Evolutionary conservation across 2,113 vertebrate species (phyloP).

Genomic region (Proterorhinus semilunaris): DNA sequence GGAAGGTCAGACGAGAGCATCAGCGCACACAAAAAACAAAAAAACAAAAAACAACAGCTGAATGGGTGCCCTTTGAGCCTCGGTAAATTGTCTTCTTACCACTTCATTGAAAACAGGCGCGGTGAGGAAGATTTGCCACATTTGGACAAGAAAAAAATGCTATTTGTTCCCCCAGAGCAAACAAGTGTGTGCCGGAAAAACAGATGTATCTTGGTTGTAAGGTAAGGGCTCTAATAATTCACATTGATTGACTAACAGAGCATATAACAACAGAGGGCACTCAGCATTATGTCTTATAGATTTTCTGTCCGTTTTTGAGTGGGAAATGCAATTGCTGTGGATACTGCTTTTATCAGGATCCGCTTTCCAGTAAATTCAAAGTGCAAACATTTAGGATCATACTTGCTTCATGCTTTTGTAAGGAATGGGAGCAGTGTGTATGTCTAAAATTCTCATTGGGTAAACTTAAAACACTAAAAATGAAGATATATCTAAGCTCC

Average conservation of each 20-base stretch:
- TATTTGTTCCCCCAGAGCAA: neutral
- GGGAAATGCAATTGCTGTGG: slow-evolving; percentile 2
- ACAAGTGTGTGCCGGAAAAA: neutral
- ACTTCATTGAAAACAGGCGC: slow-evolving; percentile 9
- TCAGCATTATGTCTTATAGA: slow-evolving; percentile 12
- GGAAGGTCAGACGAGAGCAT: slow-evolving; percentile 55
- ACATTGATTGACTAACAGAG: slow-evolving; percentile 5
- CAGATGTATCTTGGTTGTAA: neutral
- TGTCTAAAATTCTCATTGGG: no score
- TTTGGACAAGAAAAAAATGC: neutral
- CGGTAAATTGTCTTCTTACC: neutral
- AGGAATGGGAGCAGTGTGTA: neutral
- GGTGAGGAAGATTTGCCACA: neutral
- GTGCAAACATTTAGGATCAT: neutral
- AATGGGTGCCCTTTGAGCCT: slow-evolving; percentile 6
- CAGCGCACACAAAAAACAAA: slow-evolving; percentile 34
- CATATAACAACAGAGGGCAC: slow-evolving; percentile 1
- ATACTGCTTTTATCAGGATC: neutral
- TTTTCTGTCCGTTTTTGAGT: slow-evolving; percentile 9
- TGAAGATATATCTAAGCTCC: no score
- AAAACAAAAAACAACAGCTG: neutral
- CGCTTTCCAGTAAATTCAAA: neutral
- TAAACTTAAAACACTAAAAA: no score
- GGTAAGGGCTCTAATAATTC: slow-evolving; percentile 2
- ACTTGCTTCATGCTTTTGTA: neutral